Percentiles rank a stretch among this genome's conserved stretches.
These are phyloP conservation scores for Cinclus cinclus DNA, from an alignment of 2,113 vertebrate species.

Conservation along the genomic window DNA sequence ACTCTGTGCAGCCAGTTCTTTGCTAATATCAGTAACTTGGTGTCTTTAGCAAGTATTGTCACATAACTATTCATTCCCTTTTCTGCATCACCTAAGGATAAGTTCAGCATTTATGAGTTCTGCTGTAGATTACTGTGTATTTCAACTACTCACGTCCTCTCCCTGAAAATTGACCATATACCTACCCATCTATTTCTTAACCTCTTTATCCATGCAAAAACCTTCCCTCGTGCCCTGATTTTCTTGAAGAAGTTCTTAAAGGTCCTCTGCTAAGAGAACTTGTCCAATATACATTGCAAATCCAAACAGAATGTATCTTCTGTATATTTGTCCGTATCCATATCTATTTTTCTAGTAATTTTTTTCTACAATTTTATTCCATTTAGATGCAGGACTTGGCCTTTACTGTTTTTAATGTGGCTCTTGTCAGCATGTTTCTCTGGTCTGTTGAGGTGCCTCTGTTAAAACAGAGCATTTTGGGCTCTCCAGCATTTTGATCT, in stretches of 20 bases:
- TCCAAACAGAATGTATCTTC: not conserved
- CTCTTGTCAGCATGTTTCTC: not conserved
- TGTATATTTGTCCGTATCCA: not conserved
- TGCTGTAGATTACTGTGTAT: not conserved
- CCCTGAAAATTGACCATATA: not conserved
- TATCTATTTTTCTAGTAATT: not conserved
- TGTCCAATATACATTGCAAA: not conserved
- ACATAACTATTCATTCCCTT: not conserved
- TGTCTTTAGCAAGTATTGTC: not conserved
- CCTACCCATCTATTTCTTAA: not conserved
- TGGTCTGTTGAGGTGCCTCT: not conserved
- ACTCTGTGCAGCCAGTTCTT: not conserved
- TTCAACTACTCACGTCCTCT: not conserved
- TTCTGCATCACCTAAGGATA: not conserved
- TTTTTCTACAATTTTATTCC: not conserved
- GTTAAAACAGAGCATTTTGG: not conserved
- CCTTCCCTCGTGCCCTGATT: not conserved
- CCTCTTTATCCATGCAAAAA: not conserved
- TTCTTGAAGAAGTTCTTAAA: not conserved
- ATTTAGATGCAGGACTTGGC: not conserved
- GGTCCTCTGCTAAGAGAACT: not conserved
- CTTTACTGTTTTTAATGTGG: not conserved
- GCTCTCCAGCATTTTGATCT: not conserved
- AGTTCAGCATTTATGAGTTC: not conserved
- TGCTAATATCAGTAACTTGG: not conserved